phyloP scores from a whole-genome alignment of 1,140 invertebrate genomes.

The Papilio polytes region DNA sequence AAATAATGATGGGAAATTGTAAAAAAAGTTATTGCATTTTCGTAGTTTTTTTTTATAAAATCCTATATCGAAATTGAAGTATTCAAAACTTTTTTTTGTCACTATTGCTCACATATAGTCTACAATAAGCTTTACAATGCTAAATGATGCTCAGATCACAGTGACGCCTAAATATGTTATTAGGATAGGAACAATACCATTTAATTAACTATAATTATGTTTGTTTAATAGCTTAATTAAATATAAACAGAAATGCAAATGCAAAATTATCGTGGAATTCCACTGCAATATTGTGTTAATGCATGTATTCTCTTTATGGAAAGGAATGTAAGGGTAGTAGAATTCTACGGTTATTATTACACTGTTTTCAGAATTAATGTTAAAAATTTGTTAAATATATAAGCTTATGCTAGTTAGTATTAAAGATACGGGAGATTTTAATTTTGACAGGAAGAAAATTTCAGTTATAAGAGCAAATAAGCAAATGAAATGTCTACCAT shows the following conservation, averaged over 20 bases:
- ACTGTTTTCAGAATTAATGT: not conserved
- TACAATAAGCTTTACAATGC: constrained; percentile 15
- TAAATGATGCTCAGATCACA: constrained; percentile 50
- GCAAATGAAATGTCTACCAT: not conserved
- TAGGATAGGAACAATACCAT: constrained; percentile 55
- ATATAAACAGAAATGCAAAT: not conserved
- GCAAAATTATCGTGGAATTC: not conserved
- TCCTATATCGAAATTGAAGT: not conserved
- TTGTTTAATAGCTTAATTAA: constrained; percentile 19
- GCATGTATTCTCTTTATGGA: too few relatives aligned
- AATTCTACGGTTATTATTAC: not conserved
- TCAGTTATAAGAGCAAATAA: not conserved
- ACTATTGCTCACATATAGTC: constrained; percentile 20
- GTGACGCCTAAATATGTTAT: constrained; percentile 48
- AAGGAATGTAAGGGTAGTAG: not conserved
- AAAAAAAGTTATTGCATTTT: not conserved
- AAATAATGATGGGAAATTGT: not conserved
- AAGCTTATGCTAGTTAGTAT: not conserved
- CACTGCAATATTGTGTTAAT: not conserved
- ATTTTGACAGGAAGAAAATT: not conserved
- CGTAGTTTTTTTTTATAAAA: not conserved
- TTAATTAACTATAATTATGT: constrained; percentile 46
- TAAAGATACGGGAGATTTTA: not conserved
- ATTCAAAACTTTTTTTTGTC: not conserved
- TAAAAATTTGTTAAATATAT: too few relatives aligned